These are phyloP conservation scores for Tenodera sinensis DNA, from an alignment of 2,888 invertebrate genomes.

Conservation along the genomic window DNA sequence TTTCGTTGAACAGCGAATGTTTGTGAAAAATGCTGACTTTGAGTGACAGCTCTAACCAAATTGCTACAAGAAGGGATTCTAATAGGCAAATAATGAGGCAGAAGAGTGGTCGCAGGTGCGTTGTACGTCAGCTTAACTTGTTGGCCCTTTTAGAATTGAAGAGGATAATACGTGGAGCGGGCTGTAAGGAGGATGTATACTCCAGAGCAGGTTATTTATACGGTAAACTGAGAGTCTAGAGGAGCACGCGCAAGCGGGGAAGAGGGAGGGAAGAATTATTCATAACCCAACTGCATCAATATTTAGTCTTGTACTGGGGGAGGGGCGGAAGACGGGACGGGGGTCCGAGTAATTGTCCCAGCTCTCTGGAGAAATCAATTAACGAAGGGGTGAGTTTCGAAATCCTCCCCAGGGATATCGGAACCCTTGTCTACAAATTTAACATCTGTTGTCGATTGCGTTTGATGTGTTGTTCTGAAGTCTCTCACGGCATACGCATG, in stretches of 20 bases:
- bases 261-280: constrained; percentile 2
- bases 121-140: neutral
- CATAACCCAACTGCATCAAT: constrained; percentile 1
- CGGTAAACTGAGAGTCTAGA: neutral
- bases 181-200: neutral
- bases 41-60: neutral
- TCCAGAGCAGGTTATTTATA: neutral
- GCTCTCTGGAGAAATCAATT: constrained; percentile 30
- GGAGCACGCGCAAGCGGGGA: neutral
- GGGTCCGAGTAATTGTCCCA: constrained; percentile 17
- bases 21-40: neutral
- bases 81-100: neutral
- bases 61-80: neutral
- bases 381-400: constrained; percentile 20
- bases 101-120: neutral
- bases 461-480: neutral
- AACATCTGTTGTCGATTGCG: neutral
- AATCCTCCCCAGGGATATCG: neutral
- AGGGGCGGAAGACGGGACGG: neutral
- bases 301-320: neutral
- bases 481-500: neutral
- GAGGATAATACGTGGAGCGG: neutral
- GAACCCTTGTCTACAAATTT: neutral
- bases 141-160: neutral
- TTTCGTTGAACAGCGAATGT: too few species aligned